Evolutionary conservation across 2,888 invertebrate genomes (phyloP), one percentile per base, ranked within the genome.

Genomic region (Nomada ruficornis): DNA sequence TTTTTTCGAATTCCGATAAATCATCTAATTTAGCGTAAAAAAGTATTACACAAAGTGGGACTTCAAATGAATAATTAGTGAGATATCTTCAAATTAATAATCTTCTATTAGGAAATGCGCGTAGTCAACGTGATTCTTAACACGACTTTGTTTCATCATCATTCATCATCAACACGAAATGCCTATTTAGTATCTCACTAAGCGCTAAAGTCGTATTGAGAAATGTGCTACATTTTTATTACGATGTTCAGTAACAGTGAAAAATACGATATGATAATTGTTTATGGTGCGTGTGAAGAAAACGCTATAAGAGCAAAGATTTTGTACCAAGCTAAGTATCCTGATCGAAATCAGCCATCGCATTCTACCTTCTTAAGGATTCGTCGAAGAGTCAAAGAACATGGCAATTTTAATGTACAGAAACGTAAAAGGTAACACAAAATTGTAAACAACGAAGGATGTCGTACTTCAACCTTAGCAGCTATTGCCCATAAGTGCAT

Each of bases 251-350:
- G 36, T 54, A 52, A 65, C 50, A 18, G 52, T 13, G 52, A 65
- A 29, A 65, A 52, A 52, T 65, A 52, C 50, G 26, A 65, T 65
- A 65, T 52, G 50, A 65, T 52, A 65, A 65, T 65, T 52, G 52
- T 65, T 50, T 65, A 52, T 47, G 29, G 18, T 65, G 65, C 52
- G 65, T 65, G 18, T 23, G 26, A 65, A 23, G 18, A 64, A 64
- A 47, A 50, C 50, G 63, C 63, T 55, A 62, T 44, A 15, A 59
- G 15, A 36, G 23, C 57, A 3, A 57, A 57, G 15, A 11, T 26
- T 11, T 23, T 57, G 44, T 44, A 44, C 62, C 44, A 62, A 62
- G 10, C 44, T 62, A 44, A 62, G 62, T 44, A 62, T 62, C 62
- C 44, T 62, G 62, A 62, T 44, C 44, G 62, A 62, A 42, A 62